phyloP scores from a whole-genome alignment of 2,113 vertebrate species.

The Lota lota region DNA sequence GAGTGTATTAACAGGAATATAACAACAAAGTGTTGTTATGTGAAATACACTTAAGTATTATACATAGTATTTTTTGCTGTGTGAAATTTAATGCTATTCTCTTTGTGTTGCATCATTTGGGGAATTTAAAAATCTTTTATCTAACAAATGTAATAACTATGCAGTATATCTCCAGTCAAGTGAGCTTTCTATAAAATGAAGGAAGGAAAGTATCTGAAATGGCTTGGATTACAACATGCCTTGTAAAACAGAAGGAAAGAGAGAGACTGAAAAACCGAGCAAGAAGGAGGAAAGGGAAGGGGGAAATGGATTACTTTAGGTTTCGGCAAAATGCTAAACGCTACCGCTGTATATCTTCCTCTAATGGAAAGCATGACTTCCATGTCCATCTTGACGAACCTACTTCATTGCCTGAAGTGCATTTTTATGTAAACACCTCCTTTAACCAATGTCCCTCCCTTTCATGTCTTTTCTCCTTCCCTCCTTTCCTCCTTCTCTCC shows the following conservation, averaged over 20 bases:
- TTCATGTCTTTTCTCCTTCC: neutral
- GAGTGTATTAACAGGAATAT: too few relatives aligned
- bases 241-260: neutral
- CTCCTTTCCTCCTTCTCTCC: slow-evolving; percentile 2
- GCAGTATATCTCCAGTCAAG: too few relatives aligned
- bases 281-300: neutral
- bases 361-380: slow-evolving; percentile 1
- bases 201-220: too few relatives aligned
- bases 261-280: neutral
- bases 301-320: neutral
- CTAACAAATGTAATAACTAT: too few relatives aligned
- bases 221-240: too few relatives aligned
- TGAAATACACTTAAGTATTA: too few relatives aligned
- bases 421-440: neutral
- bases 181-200: too few relatives aligned
- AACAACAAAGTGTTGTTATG: too few relatives aligned
- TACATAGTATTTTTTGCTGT: too few relatives aligned
- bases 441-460: neutral
- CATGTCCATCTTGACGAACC: neutral
- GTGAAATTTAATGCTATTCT: too few relatives aligned
- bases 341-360: neutral
- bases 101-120: too few relatives aligned
- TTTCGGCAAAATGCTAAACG: neutral
- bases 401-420: neutral
- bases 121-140: too few relatives aligned